phyloP scores from a whole-genome alignment of 2,113 vertebrate genomes.

The Calyptomena viridis region DNA sequence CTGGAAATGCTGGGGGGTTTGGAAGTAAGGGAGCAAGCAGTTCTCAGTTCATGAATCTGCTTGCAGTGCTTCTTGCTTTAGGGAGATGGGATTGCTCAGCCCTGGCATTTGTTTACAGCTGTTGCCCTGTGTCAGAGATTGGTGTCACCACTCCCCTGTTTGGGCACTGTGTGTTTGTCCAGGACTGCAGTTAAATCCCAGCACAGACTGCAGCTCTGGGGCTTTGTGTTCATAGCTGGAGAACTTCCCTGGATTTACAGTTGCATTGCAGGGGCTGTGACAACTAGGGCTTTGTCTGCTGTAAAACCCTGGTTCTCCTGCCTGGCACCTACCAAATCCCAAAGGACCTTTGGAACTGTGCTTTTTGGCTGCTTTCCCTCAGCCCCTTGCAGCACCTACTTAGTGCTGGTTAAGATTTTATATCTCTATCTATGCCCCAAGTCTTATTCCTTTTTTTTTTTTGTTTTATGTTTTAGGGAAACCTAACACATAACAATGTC shows the following conservation, averaged over 20 bases:
- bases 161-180: neutral
- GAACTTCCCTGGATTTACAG: neutral
- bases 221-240: neutral
- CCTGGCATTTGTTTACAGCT: neutral
- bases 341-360: neutral
- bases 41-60: neutral
- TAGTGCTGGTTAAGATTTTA: neutral
- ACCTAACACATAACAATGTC: conserved; percentile 94
- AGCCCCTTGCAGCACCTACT: neutral
- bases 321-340: neutral
- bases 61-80: neutral
- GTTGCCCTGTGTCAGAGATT: neutral
- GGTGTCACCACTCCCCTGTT: neutral
- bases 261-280: neutral
- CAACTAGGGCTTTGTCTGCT: neutral
- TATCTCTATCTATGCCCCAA: neutral
- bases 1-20: neutral
- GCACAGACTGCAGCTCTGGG: neutral
- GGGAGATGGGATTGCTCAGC: neutral
- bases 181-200: neutral
- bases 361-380: neutral
- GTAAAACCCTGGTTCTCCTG: neutral
- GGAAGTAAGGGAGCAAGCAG: neutral
- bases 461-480: conserved; percentile 80
- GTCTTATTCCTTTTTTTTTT: neutral